Conservation (phyloP, 2,888 invertebrate genomes). For the Caprella mutica region DNA sequence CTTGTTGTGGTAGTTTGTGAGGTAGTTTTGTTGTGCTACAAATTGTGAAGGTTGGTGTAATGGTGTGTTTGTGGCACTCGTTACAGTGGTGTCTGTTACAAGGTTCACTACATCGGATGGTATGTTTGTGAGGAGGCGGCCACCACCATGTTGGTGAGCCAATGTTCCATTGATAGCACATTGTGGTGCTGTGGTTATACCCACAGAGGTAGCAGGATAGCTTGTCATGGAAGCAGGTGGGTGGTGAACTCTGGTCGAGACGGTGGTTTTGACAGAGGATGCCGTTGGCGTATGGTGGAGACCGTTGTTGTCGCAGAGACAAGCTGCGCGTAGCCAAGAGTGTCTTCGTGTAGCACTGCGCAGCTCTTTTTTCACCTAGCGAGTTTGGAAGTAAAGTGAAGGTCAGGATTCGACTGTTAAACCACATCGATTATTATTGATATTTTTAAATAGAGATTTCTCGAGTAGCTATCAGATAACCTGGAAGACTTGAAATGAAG, state of each 20-base stretch:
- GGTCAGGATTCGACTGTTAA: background rate
- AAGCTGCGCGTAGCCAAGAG: slow-evolving; percentile 34
- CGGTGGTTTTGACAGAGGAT: background rate
- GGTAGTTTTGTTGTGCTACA: too few species aligned
- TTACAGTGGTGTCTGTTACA: too few species aligned
- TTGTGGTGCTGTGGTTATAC: background rate
- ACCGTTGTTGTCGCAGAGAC: slow-evolving; percentile 27
- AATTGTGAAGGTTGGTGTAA: too few species aligned
- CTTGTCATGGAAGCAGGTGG: background rate
- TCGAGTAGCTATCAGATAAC: too few species aligned
- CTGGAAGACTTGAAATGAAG: too few species aligned
- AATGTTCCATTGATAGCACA: too few species aligned
- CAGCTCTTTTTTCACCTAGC: slow-evolving; percentile 34
- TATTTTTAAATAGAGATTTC: too few species aligned
- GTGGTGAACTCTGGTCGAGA: background rate
- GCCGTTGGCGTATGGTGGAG: slow-evolving; percentile 24
- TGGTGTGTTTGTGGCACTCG: too few species aligned
- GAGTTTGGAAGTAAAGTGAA: too few species aligned
- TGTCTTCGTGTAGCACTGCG: slow-evolving; percentile 31
- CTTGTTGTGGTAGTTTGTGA: too few species aligned
- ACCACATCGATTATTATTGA: background rate
- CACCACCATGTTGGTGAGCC: background rate
- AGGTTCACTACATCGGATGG: too few species aligned
- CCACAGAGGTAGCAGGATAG: slow-evolving; percentile 3
- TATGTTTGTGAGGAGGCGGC: too few species aligned